Base-by-base conservation (phyloP, 1,140 invertebrate species). In the Drosophila suzukii region DNA sequence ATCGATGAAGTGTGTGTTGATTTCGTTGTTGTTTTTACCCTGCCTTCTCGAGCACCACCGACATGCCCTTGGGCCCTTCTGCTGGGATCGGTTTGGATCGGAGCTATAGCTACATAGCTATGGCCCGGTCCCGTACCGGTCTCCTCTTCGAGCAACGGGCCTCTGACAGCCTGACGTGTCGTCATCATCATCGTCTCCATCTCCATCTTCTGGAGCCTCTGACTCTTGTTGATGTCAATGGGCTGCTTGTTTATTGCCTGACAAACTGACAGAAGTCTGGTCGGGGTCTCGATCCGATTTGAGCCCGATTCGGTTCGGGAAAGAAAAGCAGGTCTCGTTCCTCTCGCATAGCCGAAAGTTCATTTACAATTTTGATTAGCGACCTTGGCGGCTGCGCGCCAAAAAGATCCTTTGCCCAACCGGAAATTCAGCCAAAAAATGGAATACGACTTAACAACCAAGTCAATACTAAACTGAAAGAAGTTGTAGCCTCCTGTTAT, bases 1-100 rank as follows among this genome's bases (percentile, higher is more conserved):
- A 89, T 84, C 85, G 81, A 85, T 89, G 76, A 89, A 89, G 83
- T 88, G 83, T 88, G 83, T 88, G 83, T 88, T 88, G 83, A 88
- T 89, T 88, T 88, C 81, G 83, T 76, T 82, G 51, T 56, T 72
- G 59, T 76, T 75, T 81, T 49, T 62, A 38, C 41, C 36, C 46
- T 63, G 36, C 30, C 70, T 75, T 67, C 59, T 80, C 66, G 80
- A 83, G 81, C 71, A 83, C 53, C 44, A 49, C 75, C 75, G 76
- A 70, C 82, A 65, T 88, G 80, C 83, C 82, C 83, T 86, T 63
- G 44, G 60, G 49, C 66, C 79, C 67, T 53, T 61, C 41, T 66
- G 39, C 56, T 61, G 39, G 41, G 17, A 27, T 30, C 38, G 54
- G 27, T 15, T 24, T 17, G 38, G 7, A 34, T 8, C 32, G 32